These are phyloP conservation scores for Thamnophis elegans DNA, from an alignment of 2,797 vertebrate genomes.

Conservation along the genomic window DNA sequence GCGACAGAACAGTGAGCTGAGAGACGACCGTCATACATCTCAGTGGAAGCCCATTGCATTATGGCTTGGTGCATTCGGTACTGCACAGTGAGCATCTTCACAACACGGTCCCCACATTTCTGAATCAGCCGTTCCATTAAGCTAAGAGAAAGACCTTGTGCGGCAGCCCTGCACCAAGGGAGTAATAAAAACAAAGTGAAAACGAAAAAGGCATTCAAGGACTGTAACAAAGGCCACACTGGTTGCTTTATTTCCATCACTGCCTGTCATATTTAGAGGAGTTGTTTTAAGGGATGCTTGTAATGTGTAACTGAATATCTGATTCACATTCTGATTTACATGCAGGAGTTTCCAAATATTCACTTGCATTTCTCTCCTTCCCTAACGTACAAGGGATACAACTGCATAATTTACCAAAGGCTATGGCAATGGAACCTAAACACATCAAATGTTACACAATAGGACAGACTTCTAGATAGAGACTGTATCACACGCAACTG, in stretches of 20 bases:
- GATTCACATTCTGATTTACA: neutral
- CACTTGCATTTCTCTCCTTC: neutral
- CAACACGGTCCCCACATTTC: slow-evolving; percentile 67
- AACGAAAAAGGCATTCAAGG: neutral
- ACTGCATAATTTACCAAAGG: neutral
- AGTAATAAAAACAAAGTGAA: neutral
- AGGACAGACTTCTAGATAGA: neutral
- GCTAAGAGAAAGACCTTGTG: slow-evolving; percentile 84
- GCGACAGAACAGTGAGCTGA: slow-evolving; percentile 85
- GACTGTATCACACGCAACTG: neutral
- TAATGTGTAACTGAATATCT: neutral
- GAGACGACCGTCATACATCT: slow-evolving; percentile 86
- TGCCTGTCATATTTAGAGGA: neutral
- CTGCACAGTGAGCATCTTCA: slow-evolving; percentile 88
- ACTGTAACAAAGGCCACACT: neutral
- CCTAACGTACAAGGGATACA: neutral
- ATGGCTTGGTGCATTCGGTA: slow-evolving; percentile 94
- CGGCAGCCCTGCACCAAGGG: slow-evolving; percentile 78
- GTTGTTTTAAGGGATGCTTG: neutral
- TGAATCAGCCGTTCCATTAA: slow-evolving; percentile 88
- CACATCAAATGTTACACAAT: neutral
- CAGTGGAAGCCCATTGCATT: slow-evolving; percentile 88
- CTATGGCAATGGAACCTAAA: neutral
- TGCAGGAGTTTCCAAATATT: neutral
- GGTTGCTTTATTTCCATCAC: neutral